Percentiles rank a stretch among this genome's conserved stretches.
phyloP scores from a whole-genome alignment of 2,113 vertebrate genomes.

The Ptychochromis oligacanthus region DNA sequence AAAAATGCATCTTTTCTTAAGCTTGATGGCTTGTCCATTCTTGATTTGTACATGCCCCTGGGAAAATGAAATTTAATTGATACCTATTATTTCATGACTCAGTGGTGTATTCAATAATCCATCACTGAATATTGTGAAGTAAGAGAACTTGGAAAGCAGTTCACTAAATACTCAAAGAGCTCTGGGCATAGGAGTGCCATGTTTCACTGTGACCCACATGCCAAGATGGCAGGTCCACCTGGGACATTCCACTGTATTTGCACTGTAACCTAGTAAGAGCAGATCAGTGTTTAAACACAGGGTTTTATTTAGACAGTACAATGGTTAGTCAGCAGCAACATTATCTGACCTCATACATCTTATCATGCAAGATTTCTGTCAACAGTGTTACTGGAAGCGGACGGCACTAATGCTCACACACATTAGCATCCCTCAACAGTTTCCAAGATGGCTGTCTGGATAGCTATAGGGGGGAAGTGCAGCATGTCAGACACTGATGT shows the following conservation, averaged over 20 bases:
- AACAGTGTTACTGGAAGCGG: slow-evolving; percentile 71
- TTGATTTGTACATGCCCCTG: slow-evolving; percentile 33
- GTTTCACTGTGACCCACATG: slow-evolving; percentile 75
- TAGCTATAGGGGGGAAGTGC: slow-evolving; percentile 60
- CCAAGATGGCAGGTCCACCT: slow-evolving; percentile 76
- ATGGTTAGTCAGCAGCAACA: slow-evolving; percentile 83
- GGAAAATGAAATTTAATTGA: slow-evolving; percentile 34
- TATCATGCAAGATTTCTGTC: slow-evolving; percentile 75
- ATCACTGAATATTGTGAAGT: slow-evolving; percentile 23
- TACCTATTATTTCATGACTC: slow-evolving; percentile 8
- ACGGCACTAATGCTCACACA: slow-evolving; percentile 66
- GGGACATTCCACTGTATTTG: slow-evolving; percentile 76
- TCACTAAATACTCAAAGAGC: slow-evolving; percentile 56
- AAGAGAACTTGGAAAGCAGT: slow-evolving; percentile 27
- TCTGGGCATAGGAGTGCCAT: slow-evolving; percentile 67
- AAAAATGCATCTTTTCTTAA: slow-evolving; percentile 26
- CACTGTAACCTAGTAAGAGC: slow-evolving; percentile 79
- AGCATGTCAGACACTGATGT: slow-evolving; percentile 80
- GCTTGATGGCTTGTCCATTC: slow-evolving; percentile 32
- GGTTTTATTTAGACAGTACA: slow-evolving; percentile 81
- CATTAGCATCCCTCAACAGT: slow-evolving; percentile 76
- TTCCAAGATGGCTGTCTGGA: slow-evolving; percentile 73
- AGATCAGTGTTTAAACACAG: slow-evolving; percentile 74
- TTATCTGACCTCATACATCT: slow-evolving; percentile 76
- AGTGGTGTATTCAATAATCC: not conserved